Percentiles rank a stretch among this genome's conserved stretches.
Conservation (phyloP, 2,797 vertebrate species). For the Acomys russatus region DNA sequence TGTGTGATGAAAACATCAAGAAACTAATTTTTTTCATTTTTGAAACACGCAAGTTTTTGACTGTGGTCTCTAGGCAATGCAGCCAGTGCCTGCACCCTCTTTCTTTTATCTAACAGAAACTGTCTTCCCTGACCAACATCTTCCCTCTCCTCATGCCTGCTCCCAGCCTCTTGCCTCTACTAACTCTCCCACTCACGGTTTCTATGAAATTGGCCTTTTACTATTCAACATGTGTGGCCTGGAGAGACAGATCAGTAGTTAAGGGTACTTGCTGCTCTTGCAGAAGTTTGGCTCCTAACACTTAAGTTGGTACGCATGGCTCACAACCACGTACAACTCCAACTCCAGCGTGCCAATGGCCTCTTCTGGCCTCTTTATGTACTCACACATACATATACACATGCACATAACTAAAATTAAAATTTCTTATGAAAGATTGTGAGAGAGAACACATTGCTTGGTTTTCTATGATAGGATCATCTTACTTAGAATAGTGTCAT, state of each 20-base stretch:
- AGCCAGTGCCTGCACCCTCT: background rate
- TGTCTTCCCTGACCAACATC: too few species aligned
- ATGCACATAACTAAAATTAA: background rate
- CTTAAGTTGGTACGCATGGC: background rate
- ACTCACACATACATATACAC: background rate
- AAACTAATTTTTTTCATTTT: background rate
- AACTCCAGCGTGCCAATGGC: background rate
- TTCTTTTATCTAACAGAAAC: background rate
- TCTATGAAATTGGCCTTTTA: background rate
- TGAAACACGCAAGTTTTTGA: background rate
- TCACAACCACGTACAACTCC: background rate
- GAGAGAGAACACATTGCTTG: background rate
- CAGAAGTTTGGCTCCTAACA: background rate
- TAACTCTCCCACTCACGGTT: background rate
- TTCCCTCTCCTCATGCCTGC: background rate
- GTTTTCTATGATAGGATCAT: background rate
- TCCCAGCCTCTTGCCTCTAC: background rate
- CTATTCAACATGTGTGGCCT: background rate
- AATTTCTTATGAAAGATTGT: background rate
- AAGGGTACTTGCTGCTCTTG: background rate
- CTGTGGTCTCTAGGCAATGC: background rate
- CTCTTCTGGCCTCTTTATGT: background rate
- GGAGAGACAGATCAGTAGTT: background rate
- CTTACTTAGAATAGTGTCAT: background rate
- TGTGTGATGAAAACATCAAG: background rate